Conservation (phyloP, 2,888 invertebrate species). For the Spisula subtruncata region DNA sequence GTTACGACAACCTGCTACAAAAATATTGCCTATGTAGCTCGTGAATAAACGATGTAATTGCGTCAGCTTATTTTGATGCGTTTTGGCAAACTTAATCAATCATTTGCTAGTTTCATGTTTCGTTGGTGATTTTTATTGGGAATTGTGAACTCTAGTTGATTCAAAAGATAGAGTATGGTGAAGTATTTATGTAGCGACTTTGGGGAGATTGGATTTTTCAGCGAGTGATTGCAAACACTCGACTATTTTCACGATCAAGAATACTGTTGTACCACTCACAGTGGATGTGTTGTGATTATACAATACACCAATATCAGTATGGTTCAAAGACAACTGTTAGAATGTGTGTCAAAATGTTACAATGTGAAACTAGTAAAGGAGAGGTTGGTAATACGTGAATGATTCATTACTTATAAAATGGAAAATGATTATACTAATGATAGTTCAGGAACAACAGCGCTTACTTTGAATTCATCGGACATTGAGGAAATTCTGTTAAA, state of each 20-base stretch:
- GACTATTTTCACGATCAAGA: neutral
- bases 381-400: neutral
- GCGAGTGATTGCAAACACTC: neutral
- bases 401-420: neutral
- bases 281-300: neutral
- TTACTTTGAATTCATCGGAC: neutral
- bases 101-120: neutral
- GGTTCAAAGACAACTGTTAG: neutral
- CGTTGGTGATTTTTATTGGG: neutral
- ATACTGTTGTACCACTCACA: too few relatives aligned
- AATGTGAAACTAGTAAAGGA: neutral
- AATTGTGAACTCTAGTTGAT: neutral
- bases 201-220: neutral
- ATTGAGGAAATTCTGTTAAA: slow-evolving; percentile 22
- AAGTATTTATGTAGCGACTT: neutral
- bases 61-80: too few relatives aligned
- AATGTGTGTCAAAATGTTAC: neutral
- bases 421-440: neutral
- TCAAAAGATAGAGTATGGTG: neutral
- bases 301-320: neutral
- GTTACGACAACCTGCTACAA: too few relatives aligned
- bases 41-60: too few relatives aligned
- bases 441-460: slow-evolving; percentile 3
- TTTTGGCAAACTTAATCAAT: neutral
- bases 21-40: too few relatives aligned